Evolutionary conservation across 2,113 vertebrate species (phyloP).

Genomic region (Leptosomus discolor): DNA sequence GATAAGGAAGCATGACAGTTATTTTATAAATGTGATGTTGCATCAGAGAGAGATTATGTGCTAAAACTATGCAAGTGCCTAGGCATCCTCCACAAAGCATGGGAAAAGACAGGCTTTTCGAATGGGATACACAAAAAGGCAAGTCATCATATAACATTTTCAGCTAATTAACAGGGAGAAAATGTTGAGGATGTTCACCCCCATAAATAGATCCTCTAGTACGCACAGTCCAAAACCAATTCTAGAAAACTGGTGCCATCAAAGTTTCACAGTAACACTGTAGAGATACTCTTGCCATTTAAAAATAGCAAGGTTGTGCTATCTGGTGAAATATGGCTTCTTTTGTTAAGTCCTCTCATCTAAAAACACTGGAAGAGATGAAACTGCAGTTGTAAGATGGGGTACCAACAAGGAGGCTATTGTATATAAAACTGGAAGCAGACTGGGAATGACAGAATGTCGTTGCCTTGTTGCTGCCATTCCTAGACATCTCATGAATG

Average conservation of each 20-base stretch:
- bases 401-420: not conserved
- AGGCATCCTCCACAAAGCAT: not conserved
- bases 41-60: not conserved
- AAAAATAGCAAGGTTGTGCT: not conserved
- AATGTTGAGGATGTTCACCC: not conserved
- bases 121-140: not conserved
- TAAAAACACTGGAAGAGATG: not conserved
- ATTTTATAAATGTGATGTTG: not conserved
- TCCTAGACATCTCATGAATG: not conserved
- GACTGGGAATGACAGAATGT: not conserved
- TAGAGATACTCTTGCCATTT: not conserved
- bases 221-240: not conserved
- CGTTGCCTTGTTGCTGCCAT: not conserved
- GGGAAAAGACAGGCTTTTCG: not conserved
- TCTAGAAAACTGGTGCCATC: not conserved
- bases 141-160: not conserved
- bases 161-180: not conserved
- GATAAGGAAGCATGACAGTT: not conserved
- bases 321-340: not conserved
- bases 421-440: not conserved
- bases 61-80: not conserved
- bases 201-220: not conserved
- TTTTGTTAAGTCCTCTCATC: not conserved
- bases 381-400: not conserved
- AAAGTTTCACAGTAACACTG: not conserved